phyloP scores from a whole-genome alignment of 2,113 vertebrate genomes.

The Malurus alboscapulatus region DNA sequence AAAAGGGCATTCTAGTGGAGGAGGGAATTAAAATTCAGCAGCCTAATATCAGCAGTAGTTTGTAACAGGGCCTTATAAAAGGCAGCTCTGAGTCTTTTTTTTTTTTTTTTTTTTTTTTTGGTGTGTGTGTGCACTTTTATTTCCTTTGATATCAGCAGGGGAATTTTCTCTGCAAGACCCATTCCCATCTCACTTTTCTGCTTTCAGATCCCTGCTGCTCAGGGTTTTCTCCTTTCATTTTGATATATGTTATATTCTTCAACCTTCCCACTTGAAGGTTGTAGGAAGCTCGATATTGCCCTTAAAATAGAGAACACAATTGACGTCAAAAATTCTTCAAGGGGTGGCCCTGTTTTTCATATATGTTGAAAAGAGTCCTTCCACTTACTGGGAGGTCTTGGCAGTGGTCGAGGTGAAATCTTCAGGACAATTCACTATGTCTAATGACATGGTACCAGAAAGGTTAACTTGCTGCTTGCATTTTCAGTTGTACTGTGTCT shows the following conservation, averaged over 20 bases:
- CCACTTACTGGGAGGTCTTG: background rate
- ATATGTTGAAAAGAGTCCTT: constrained; percentile 46
- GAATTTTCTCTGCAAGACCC: constrained; percentile 69
- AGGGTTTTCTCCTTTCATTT: constrained; percentile 66
- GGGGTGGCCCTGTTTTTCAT: constrained; percentile 33
- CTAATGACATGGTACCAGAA: background rate
- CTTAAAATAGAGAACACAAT: constrained; percentile 52
- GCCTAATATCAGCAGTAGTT: constrained; percentile 55
- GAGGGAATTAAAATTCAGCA: constrained; percentile 59
- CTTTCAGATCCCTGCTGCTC: constrained; percentile 68
- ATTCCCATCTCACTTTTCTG: constrained; percentile 67
- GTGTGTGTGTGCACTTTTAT: constrained; percentile 58
- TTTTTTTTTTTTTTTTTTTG: background rate
- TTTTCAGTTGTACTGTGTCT: background rate
- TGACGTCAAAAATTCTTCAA: constrained; percentile 32
- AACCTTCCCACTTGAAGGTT: constrained; percentile 60
- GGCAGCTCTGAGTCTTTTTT: constrained; percentile 53
- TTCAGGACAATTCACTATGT: background rate
- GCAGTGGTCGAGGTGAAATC: background rate
- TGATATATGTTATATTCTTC: constrained; percentile 60
- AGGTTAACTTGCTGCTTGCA: background rate
- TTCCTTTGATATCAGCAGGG: constrained; percentile 71
- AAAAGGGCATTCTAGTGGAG: constrained; percentile 49
- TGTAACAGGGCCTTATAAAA: constrained; percentile 53
- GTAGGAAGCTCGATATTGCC: constrained; percentile 56